Percentiles rank a stretch among this genome's conserved stretches.
Conservation (phyloP, 2,888 invertebrate genomes). For the Julus scanicus region DNA sequence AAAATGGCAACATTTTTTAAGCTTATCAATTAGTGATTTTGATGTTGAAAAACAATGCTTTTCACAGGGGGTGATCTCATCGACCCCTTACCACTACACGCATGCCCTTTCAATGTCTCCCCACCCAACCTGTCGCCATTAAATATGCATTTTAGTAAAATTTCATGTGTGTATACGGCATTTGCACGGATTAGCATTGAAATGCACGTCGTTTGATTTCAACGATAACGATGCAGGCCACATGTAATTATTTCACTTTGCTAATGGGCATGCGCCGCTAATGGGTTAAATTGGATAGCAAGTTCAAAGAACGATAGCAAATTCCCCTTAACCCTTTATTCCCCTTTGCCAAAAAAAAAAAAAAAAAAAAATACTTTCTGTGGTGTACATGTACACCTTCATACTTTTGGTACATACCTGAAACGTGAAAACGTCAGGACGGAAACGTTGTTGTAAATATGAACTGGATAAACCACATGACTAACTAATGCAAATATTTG, state of each 20-base stretch:
- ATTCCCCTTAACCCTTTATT: background rate
- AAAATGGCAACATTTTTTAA: constrained; percentile 8
- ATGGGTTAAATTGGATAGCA: background rate
- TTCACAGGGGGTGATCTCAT: background rate
- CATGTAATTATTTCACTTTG: constrained; percentile 28
- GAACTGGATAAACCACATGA: background rate
- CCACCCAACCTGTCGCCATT: constrained; percentile 15
- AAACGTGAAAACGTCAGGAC: background rate
- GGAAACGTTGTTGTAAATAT: background rate
- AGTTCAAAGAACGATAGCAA: constrained; percentile 28
- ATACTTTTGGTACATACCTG: background rate
- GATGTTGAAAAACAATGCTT: constrained; percentile 6
- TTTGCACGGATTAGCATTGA: constrained; percentile 29
- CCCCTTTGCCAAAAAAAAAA: background rate
- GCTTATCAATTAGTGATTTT: constrained; percentile 21
- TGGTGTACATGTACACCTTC: background rate
- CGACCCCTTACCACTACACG: background rate
- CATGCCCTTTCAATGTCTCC: background rate
- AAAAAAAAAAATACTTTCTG: background rate
- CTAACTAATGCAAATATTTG: background rate
- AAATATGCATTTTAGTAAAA: background rate
- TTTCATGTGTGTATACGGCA: background rate
- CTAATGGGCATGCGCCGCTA: constrained; percentile 42
- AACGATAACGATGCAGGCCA: background rate
- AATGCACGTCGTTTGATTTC: background rate